Percentiles rank a stretch among this genome's conserved stretches.
Evolutionary conservation across 2,113 vertebrate genomes (phyloP).

Genomic region (Nanorana parkeri): DNA sequence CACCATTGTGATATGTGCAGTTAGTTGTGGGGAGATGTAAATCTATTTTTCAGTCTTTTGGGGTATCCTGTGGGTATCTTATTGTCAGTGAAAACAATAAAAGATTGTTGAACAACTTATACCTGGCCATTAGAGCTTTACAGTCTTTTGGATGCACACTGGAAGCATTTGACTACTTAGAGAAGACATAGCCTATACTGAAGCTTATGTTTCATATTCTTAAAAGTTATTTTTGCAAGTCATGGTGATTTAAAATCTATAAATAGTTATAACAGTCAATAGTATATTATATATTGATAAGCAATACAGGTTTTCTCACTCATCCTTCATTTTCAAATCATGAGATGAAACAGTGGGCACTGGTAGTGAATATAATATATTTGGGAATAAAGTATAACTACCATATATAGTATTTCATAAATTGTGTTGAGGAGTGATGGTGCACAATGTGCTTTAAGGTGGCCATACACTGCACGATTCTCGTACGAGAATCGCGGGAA

Average conservation of each 20-base stretch:
- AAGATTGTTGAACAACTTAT: neutral
- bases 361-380: neutral
- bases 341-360: neutral
- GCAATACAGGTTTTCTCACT: conserved; percentile 7
- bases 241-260: neutral
- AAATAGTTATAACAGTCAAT: neutral
- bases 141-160: neutral
- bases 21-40: neutral
- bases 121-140: neutral
- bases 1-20: conserved; percentile 11
- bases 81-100: neutral
- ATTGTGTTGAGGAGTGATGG: no score
- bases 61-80: neutral
- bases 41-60: conserved; percentile 5
- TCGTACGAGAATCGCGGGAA: no score
- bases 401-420: no score
- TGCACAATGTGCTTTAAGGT: no score
- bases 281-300: neutral
- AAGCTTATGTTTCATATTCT: neutral
- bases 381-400: neutral
- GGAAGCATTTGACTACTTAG: neutral
- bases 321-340: neutral
- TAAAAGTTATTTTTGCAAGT: neutral
- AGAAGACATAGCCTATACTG: neutral
- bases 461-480: no score